Evolutionary conservation across 2,113 vertebrate species (phyloP), one percentile per base, ranked within the genome.

Genomic region (Passer montanus): DNA sequence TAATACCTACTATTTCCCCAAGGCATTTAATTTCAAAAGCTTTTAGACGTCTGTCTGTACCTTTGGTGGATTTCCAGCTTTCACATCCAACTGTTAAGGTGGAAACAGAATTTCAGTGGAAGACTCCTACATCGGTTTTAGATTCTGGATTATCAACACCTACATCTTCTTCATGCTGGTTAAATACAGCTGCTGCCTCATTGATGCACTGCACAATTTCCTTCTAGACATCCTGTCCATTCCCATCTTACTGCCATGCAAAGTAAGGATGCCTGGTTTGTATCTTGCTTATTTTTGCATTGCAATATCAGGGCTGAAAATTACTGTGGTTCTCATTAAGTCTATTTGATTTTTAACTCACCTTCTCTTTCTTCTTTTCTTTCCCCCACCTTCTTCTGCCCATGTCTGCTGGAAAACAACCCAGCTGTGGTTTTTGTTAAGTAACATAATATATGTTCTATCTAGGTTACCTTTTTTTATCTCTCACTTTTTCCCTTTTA

Each of bases 21-120:
- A 95, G 96, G 95, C 94, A 72, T 81, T 96, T 94, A 90, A 85
- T 96, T 96, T 93, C 88, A 95, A 96, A 95, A 95, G 86, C 86
- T 81, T 87, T 95, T 90, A 96, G 83, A 96, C 0, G 4, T 92
- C 88, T 96, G 79, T 86, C 94, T 94, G 85, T 87, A 90, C 60
- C 55, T 90, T 94, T 94, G 93, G 90, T 96, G 73, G 31, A 94
- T 84, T 96, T 96, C 94, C 94, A 96, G 80, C 68, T 93, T 88
- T 79, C 66, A 43, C 41, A 95, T 95, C 60, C 80, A 95, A 23
- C 62, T 89, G 79, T 93, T 97, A 96, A 96, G 90, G 93, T 94
- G 58, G 92, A 97, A 97, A 90, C 28, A 84, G 43, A 90, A 88
- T 89, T 89, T 81, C 44, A 89, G 56, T 60, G 49, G 35, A 92